Evolutionary conservation across 2,113 vertebrate genomes (phyloP).

Genomic region (Lepus europaeus): DNA sequence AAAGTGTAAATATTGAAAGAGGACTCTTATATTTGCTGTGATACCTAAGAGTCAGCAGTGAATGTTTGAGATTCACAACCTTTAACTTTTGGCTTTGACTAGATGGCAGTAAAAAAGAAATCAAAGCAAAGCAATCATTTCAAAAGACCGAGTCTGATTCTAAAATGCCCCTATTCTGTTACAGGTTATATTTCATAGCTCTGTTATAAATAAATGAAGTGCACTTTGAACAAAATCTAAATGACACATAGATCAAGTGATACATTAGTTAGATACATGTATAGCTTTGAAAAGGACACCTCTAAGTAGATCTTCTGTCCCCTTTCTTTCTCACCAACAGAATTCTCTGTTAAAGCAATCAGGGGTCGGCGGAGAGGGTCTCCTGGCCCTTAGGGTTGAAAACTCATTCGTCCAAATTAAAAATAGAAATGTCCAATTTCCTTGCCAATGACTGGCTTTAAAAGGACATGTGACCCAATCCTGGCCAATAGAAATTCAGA

Average conservation of each 20-base stretch:
- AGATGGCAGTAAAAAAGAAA: conserved; percentile 59
- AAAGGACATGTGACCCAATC: background rate
- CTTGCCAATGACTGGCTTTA: conserved; percentile 18
- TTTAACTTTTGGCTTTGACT: conserved; percentile 56
- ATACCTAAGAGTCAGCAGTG: conserved; percentile 12
- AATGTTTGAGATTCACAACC: conserved; percentile 34
- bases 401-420: conserved; percentile 36
- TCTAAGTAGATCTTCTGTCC: background rate
- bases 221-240: conserved; percentile 46
- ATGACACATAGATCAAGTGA: conserved; percentile 57
- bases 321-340: background rate
- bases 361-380: background rate
- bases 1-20: conserved; percentile 58
- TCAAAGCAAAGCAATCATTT: conserved; percentile 64
- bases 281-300: background rate
- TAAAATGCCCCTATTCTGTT: conserved; percentile 27
- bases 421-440: conserved; percentile 37
- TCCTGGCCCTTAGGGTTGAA: background rate
- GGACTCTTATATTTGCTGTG: conserved; percentile 22
- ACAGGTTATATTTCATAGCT: conserved; percentile 54
- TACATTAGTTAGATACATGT: background rate
- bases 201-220: conserved; percentile 38
- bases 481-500: conserved; percentile 20
- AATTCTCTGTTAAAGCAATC: background rate
- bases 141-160: conserved; percentile 12